Base-by-base conservation (phyloP, 2,888 invertebrate genomes). In the Pogonocherus hispidulus region DNA sequence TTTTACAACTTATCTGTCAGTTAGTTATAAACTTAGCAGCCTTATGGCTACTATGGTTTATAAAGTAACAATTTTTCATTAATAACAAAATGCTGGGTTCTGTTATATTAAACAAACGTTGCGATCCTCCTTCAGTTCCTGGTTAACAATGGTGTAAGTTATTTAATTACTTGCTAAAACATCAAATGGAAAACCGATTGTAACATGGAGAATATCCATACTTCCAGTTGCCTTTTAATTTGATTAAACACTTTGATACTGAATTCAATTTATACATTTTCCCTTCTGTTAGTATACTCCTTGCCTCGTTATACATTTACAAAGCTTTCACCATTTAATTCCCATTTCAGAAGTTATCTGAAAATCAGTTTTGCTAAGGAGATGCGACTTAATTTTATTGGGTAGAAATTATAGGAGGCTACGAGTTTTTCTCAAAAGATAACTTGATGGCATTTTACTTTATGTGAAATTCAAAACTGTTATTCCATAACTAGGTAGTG, bases 231-330 rank as follows among this genome's bases (percentile, higher is more conserved):
- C 69, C 64, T 68, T 73, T 68, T 70, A 69, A 71, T 73, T 70
- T 69, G 73, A 71, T 73, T 68, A 66, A 63, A 66, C 66, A 32
- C 67, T 60, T 44, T 57, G 67, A 71, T 71, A 73, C 63, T 55
- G 63, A 74, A 72, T 70, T 68, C 68, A 64, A 74, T 74, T 73
- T 69, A 68, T 69, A 62, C 66, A 64, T 65, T 59, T 73, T 66
- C 63, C 56, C 63, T 63, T 66, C n/a, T 52, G 67, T 70, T 60
- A 67, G 67, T 60, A 60, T 64, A 67, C 51, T 64, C 57, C 55
- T 67, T 67, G 66, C 69, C 44, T 63, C 44, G 66, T 69, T 69
- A 59, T 57, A 35, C 57, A 63, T 59, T 63, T 66, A 69, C 16
- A 32, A 52, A 52, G 32, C 18, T 11, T 32, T 32, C 11, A 32